These are phyloP conservation scores for Sebastes matsubarae DNA, from an alignment of 2,797 vertebrate genomes.

Conservation along the genomic window DNA sequence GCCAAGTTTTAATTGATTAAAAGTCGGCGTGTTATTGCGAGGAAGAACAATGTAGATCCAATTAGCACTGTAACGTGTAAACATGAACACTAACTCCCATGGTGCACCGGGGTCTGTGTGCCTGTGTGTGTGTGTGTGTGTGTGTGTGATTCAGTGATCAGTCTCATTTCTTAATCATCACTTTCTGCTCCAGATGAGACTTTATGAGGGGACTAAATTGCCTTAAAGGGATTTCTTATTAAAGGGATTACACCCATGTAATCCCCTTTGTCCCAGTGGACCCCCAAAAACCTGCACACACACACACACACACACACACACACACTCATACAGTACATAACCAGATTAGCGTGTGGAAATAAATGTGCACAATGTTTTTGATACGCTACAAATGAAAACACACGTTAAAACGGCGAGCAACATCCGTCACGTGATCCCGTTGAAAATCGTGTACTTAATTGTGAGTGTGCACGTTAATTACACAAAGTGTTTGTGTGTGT, in stretches of 20 bases:
- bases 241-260: slow-evolving; percentile 95
- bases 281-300: slow-evolving; percentile 72
- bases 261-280: slow-evolving; percentile 90
- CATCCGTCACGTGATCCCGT: slow-evolving; percentile 17
- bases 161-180: slow-evolving; percentile 87
- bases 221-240: slow-evolving; percentile 92
- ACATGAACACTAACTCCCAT: slow-evolving; percentile 69
- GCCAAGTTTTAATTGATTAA: slow-evolving; percentile 70
- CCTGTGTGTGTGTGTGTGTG: slow-evolving; percentile 4
- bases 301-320: slow-evolving; percentile 48
- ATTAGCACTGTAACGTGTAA: slow-evolving; percentile 70
- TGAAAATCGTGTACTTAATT: slow-evolving; percentile 28
- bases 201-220: slow-evolving; percentile 91
- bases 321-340: not conserved
- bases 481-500: slow-evolving; percentile 9
- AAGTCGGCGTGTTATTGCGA: slow-evolving; percentile 60
- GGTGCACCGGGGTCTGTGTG: slow-evolving; percentile 43
- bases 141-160: slow-evolving; percentile 49
- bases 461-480: not conserved
- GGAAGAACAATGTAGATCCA: slow-evolving; percentile 67
- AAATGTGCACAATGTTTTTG: slow-evolving; percentile 43
- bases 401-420: not conserved
- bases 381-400: slow-evolving; percentile 45
- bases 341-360: slow-evolving; percentile 57
- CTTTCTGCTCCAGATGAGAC: slow-evolving; percentile 90